A percentile compares a stretch with the other conserved stretches of the same genome.
These are phyloP conservation scores for Dynastes tityus DNA, from an alignment of 2,888 invertebrate species.

Conservation along the genomic window DNA sequence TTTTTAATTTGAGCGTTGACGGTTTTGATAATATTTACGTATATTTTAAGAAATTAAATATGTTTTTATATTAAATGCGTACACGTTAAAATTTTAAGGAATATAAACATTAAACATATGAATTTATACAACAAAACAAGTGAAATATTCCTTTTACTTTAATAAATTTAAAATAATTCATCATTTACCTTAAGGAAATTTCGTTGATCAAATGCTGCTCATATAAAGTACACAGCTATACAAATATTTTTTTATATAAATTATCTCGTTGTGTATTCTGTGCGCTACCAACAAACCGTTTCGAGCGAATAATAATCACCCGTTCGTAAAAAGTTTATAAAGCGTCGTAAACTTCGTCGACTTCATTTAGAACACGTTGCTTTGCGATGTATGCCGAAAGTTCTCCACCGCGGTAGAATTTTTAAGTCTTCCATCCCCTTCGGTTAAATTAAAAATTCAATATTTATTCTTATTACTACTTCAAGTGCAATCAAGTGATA, in stretches of 20 bases:
- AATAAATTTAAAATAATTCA: too few species aligned
- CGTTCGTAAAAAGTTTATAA: constrained; percentile 33
- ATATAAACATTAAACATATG: too few species aligned
- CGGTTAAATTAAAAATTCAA: constrained; percentile 23
- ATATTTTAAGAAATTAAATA: too few species aligned
- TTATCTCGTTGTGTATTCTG: constrained; percentile 11
- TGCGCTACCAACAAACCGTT: constrained; percentile 30
- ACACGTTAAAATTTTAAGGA: too few species aligned
- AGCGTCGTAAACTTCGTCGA: constrained; percentile 16
- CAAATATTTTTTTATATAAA: constrained; percentile 16
- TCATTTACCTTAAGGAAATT: too few species aligned
- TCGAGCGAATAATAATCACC: constrained; percentile 25
- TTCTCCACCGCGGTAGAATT: constrained; percentile 8
- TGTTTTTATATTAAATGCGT: too few species aligned
- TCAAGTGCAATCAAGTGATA: constrained; percentile 9
- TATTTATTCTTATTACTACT: background rate
- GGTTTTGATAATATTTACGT: too few species aligned
- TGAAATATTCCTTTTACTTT: too few species aligned
- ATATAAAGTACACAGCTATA: background rate
- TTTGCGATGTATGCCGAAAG: background rate
- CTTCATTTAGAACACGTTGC: constrained; percentile 23
- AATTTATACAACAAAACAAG: too few species aligned
- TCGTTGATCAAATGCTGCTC: too few species aligned
- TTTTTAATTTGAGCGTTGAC: too few species aligned
- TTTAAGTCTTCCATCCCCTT: background rate